Percentiles rank a stretch among this genome's conserved stretches.
Conservation (phyloP, 2,888 invertebrate species). For the Punctoribates punctum region DNA sequence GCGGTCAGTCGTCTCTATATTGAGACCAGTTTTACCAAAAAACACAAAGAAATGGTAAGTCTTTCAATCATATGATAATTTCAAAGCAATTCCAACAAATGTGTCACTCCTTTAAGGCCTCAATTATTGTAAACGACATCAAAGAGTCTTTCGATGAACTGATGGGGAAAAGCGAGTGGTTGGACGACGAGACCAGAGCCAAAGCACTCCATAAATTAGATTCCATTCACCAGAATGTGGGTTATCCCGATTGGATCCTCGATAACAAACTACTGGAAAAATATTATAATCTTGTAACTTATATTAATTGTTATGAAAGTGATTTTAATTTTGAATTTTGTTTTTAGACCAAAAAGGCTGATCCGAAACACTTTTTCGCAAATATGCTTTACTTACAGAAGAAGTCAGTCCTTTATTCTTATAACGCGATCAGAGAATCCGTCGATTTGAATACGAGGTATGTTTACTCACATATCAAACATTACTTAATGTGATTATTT, state of each 20-base stretch:
- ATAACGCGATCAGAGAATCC: neutral
- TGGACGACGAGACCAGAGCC: conserved; percentile 58
- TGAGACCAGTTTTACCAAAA: conserved; percentile 53
- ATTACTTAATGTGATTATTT: neutral
- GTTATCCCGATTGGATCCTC: conserved; percentile 55
- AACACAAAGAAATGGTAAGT: conserved; percentile 53
- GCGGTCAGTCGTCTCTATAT: conserved; percentile 55
- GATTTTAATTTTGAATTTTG: neutral
- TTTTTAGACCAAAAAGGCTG: neutral
- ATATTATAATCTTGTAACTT: conserved; percentile 51
- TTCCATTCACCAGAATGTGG: conserved; percentile 56
- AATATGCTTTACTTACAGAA: neutral
- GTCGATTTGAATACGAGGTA: conserved; percentile 27
- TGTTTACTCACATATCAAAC: neutral
- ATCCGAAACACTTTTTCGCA: conserved; percentile 24
- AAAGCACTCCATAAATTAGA: conserved; percentile 57
- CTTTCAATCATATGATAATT: conserved; percentile 47
- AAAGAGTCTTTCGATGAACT: conserved; percentile 56
- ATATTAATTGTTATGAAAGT: neutral
- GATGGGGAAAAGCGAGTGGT: too few species aligned
- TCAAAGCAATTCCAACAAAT: too few species aligned
- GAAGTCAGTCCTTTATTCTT: neutral
- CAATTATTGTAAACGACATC: conserved; percentile 52
- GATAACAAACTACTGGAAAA: conserved; percentile 52
- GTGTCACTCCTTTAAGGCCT: neutral